Conservation (phyloP, 2,888 invertebrate species). For the Apodemia duryi region DNA sequence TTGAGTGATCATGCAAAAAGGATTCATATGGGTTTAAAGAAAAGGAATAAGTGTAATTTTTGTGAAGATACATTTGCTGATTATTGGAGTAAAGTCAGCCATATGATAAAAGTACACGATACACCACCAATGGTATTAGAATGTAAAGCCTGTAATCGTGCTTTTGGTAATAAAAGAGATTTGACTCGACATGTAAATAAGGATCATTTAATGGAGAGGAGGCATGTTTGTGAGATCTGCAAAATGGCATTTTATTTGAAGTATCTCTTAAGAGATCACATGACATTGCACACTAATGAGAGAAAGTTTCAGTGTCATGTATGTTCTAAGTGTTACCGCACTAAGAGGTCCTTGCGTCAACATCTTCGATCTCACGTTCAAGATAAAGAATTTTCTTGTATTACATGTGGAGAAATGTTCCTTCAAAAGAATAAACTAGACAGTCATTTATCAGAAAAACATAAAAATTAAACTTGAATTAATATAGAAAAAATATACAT, state of each 20-base stretch:
- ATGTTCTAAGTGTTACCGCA: background rate
- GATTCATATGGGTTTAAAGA: slow-evolving; percentile 32
- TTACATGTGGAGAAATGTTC: background rate
- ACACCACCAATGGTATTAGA: slow-evolving; percentile 33
- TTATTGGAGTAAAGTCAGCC: slow-evolving; percentile 37
- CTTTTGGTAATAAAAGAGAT: slow-evolving; percentile 36
- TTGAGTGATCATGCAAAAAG: slow-evolving; percentile 38
- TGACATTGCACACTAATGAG: background rate
- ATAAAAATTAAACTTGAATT: no score
- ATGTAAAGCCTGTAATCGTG: slow-evolving; percentile 46
- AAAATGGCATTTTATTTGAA: background rate
- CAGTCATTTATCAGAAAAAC: no score
- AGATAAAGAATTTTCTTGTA: background rate
- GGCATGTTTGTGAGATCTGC: slow-evolving; percentile 44
- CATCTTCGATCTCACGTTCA: background rate
- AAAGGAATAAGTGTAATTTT: background rate
- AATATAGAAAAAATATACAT: no score
- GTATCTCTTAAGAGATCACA: background rate
- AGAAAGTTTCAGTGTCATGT: background rate
- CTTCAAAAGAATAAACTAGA: background rate
- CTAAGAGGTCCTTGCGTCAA: background rate
- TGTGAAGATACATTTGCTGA: background rate
- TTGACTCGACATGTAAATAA: slow-evolving; percentile 42
- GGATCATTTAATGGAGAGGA: slow-evolving; percentile 52
- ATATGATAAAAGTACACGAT: slow-evolving; percentile 44